Evolutionary conservation across 2,797 vertebrate genomes (phyloP), one percentile per base, ranked within the genome.

Genomic region (Labroides dimidiatus): DNA sequence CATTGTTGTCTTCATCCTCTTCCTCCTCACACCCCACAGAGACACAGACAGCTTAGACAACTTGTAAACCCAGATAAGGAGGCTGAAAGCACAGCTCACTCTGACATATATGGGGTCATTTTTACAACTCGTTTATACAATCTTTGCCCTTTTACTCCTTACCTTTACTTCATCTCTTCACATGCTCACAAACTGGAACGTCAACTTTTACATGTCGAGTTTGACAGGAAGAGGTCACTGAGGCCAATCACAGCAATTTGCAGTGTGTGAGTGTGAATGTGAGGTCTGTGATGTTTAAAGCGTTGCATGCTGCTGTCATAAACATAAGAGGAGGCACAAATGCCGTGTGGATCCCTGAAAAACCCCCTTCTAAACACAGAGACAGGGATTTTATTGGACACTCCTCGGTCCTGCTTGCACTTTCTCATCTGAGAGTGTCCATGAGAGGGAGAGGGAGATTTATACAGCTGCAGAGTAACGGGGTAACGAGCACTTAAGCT

Each of bases 111-210:
- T 42, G 41, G 50, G 75, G 48, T 80, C 44, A 61, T 61, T 86
- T 93, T 91, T 88, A 91, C 86, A 62, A 82, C 67, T 73, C 9
- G 75, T 89, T 87, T 87, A 83, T 81, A 84, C 77, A 88, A 87
- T 87, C 82, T 86, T 86, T 73, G 74, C 72, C 84, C 78, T 86
- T 89, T 87, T 64, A 62, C 75, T 75, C 51, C 60, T 54, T 74
- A 78, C 65, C 65, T 83, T 84, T 69, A 80, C 81, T 78, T 80
- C 10, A n/a, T 78, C 80, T 77, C 59, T 33, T 72, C 49, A 37
- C 59, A 48, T n/a, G 6, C 84, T 81, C 48, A 8, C 84, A 90
- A 77, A 89, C 79, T 81, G 82, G 72, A 82, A 24, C 16, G 69
- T 51, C 58, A 74, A 80, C 68, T 81, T 90, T 90, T 75, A 84